phyloP scores from a whole-genome alignment of 2,888 invertebrate genomes.

The Heteromyza rotundicornis region DNA sequence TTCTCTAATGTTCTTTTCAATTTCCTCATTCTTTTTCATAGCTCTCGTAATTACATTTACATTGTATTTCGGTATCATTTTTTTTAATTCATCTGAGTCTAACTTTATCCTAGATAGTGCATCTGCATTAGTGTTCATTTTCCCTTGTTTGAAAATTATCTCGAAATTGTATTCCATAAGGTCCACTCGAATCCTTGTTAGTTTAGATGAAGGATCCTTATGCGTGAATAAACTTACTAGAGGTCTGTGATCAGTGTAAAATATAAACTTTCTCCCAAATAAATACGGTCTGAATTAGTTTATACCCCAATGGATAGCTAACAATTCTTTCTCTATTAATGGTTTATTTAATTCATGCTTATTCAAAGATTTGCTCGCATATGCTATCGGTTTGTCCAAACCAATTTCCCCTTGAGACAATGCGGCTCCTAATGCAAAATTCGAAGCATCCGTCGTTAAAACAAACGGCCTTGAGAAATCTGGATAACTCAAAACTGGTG shows the following conservation, averaged over 20 bases:
- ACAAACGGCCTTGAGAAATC: too few relatives aligned
- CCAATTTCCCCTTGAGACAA: too few relatives aligned
- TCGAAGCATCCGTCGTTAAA: too few relatives aligned
- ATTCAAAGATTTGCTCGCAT: too few relatives aligned
- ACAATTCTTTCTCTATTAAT: conserved; percentile 9
- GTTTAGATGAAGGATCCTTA: not conserved
- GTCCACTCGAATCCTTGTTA: not conserved
- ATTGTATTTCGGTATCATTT: not conserved
- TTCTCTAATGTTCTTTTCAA: not conserved
- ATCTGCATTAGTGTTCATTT: not conserved
- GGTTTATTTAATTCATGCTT: conserved; percentile 11
- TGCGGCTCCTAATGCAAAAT: too few relatives aligned
- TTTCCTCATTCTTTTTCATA: not conserved
- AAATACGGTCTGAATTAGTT: conserved; percentile 17
- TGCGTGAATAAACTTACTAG: not conserved
- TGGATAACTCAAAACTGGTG: too few relatives aligned
- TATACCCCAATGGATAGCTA: not conserved
- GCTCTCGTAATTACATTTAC: not conserved
- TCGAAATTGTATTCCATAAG: not conserved
- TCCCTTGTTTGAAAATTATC: not conserved
- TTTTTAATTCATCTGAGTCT: not conserved
- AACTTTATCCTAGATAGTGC: not conserved
- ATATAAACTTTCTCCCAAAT: conserved; percentile 6
- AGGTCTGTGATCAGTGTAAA: conserved; percentile 7
- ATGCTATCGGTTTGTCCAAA: too few relatives aligned